Base-by-base conservation (phyloP, 2,888 invertebrate genomes). In the Nycteola revayana region DNA sequence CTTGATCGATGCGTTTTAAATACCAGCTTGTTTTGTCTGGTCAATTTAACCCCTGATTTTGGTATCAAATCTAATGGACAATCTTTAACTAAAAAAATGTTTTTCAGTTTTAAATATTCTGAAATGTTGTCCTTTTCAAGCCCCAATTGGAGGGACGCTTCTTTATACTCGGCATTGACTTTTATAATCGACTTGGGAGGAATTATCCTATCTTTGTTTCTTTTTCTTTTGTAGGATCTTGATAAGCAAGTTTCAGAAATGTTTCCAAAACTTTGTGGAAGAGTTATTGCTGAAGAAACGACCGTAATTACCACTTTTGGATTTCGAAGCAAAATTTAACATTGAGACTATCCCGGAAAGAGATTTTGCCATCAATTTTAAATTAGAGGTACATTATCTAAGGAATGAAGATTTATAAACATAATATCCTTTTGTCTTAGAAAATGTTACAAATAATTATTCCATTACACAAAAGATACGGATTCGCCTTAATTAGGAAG, bases 1-100 rank as follows among this genome's bases (percentile, higher is more conserved):
- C 65, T 21, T 21, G 21, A 21, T 21, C 7, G 21, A 21, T 21
- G 21, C 3, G 21, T 21, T 70, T 74, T 68, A 72, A 81, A 77
- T 75, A 75, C 74, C 73, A 36, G 38, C 26, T 45, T 50, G 57
- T 56, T 37, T 53, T 48, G 36, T 46, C 51, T 56, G 61, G 60
- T 56, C 53, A 37, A 34, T n/a, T 21, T 2, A 20, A 33, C 32
- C 27, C 30, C 39, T 43, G 36, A 51, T 37, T 37, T 48, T 21
- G 42, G 7, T 3, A 7, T 3, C 7, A 21, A 21, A 21, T n/a
- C 21, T 3, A 21, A 5, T 21, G 2, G 21, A 5, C n/a, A 21
- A n/a, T 7, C 21, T 21, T 7, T n/a, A 21, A 21, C 3, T 14
- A n/a, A n/a, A n/a, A n/a, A n/a, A n/a, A n/a, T n/a, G n/a, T n/a